Conservation (phyloP, 2,797 vertebrate species). For the Ataeniobius toweri region DNA sequence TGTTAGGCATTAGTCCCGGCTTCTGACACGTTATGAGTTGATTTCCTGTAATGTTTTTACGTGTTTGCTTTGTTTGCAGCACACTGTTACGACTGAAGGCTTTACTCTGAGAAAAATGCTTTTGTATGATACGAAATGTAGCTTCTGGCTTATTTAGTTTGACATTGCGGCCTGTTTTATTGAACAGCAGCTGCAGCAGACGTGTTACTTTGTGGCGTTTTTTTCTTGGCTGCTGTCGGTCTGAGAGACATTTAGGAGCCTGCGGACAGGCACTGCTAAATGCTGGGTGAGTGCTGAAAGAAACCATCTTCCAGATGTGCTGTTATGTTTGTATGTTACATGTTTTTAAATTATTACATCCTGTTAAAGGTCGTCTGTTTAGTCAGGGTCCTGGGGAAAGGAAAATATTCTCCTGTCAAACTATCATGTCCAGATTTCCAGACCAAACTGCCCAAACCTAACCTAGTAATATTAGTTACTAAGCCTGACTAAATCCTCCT, state of each 20-base stretch:
- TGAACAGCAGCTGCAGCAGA: conserved; percentile 48
- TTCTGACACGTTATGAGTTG: conserved; percentile 5
- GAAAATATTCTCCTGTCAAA: neutral
- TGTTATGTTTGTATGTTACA: neutral
- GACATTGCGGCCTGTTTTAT: conserved; percentile 52
- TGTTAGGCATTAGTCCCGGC: neutral
- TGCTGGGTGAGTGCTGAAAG: neutral
- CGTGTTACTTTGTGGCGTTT: neutral
- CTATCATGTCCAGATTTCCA: neutral
- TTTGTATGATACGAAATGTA: conserved; percentile 13
- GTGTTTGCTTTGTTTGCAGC: conserved; percentile 44
- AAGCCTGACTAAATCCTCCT: no score
- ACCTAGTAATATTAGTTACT: neutral
- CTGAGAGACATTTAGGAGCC: conserved; percentile 4
- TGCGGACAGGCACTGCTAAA: neutral
- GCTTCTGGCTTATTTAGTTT: conserved; percentile 5
- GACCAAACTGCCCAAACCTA: neutral
- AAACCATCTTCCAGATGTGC: neutral
- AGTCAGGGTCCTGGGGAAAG: neutral
- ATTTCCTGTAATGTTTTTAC: conserved; percentile 14
- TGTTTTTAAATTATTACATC: conserved; percentile 14
- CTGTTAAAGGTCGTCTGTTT: neutral
- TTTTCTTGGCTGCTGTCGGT: neutral
- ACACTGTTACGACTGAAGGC: conserved; percentile 44
- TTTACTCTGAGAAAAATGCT: conserved; percentile 45